Conservation (phyloP, 2,113 vertebrate species). For the Stictonetta naevosa region DNA sequence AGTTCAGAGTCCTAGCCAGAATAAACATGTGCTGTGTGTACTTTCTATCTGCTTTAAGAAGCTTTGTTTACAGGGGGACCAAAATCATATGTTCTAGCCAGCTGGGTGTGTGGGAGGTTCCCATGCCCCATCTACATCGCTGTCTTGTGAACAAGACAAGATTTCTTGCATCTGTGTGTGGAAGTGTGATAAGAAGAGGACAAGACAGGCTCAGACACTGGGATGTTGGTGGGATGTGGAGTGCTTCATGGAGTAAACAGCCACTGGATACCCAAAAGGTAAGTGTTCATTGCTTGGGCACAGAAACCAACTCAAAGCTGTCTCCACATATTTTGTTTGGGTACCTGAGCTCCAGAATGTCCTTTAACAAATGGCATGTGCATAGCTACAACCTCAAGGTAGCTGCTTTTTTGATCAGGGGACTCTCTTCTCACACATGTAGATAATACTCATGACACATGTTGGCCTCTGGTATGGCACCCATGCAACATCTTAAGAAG, state of each 20-base stretch:
- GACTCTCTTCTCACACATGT: neutral
- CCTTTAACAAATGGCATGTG: neutral
- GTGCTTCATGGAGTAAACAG: neutral
- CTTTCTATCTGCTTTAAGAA: neutral
- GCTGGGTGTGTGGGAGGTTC: neutral
- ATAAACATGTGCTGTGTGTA: neutral
- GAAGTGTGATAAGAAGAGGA: neutral
- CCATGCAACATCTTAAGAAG: neutral
- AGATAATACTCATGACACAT: neutral
- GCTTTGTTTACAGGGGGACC: neutral
- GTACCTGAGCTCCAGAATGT: neutral
- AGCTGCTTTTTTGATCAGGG: neutral
- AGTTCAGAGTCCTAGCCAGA: neutral
- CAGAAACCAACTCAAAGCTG: neutral
- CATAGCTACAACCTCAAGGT: accelerated
- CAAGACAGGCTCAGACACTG: neutral
- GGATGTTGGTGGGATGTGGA: neutral
- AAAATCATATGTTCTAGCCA: neutral
- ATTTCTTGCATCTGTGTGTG: neutral
- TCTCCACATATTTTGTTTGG: neutral
- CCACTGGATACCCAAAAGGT: neutral
- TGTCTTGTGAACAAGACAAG: neutral
- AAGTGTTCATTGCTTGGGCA: neutral
- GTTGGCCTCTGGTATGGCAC: neutral
- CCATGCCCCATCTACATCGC: accelerated